Evolutionary conservation across 2,888 invertebrate species (phyloP).

Genomic region (Scaptomyza cyrtandrae): DNA sequence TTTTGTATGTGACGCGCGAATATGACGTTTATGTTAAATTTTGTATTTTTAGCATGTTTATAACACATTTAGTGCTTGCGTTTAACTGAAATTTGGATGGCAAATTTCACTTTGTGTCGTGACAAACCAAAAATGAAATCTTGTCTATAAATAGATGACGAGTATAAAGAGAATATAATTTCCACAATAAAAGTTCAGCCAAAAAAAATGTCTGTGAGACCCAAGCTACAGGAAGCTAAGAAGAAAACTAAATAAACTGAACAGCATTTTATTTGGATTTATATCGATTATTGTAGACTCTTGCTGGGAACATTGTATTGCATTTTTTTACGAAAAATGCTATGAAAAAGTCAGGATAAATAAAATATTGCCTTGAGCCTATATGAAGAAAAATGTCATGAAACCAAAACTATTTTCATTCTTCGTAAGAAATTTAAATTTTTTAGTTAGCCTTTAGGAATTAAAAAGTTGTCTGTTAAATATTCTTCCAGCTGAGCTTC

Average conservation of each 20-base stretch:
- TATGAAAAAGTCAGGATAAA: not conserved
- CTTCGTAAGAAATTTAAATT: not conserved
- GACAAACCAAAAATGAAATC: constrained; percentile 17
- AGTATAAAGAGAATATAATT: constrained; percentile 5
- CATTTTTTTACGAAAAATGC: too few species aligned
- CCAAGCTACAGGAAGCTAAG: not conserved
- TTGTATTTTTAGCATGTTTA: constrained; percentile 54
- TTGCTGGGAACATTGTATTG: too few species aligned
- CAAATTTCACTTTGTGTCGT: constrained; percentile 17
- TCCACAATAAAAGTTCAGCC: not conserved
- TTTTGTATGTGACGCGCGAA: constrained; percentile 48
- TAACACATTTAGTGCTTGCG: constrained; percentile 26
- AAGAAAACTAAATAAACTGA: not conserved
- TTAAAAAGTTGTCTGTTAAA: not conserved
- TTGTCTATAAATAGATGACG: constrained; percentile 37
- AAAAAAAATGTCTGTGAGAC: not conserved
- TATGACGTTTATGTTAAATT: constrained; percentile 68
- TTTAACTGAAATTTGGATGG: constrained; percentile 7
- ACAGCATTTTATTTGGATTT: not conserved
- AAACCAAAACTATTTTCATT: not conserved
- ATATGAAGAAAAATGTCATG: too few species aligned
- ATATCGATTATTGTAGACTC: too few species aligned
- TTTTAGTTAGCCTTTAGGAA: not conserved
- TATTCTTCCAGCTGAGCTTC: not conserved
- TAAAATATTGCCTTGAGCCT: too few species aligned